Evolutionary conservation across 37 sponge, comb jelly and placozoan species (phyloP), one percentile per base, ranked within the genome.

Genomic region (Hormiphora californensis): DNA sequence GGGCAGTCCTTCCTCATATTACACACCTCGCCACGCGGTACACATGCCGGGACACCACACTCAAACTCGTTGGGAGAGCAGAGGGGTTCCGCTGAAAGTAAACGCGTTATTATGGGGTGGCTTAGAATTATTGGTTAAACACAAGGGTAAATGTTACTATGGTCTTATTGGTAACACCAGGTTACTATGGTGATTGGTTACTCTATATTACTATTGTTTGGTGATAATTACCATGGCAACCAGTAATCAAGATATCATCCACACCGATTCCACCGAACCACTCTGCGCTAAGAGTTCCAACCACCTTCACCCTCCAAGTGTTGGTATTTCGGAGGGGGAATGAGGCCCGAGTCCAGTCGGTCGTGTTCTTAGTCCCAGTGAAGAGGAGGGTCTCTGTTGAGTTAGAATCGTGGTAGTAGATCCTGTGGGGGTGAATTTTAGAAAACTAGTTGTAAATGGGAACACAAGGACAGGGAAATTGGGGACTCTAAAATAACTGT

Each of bases 261-360:
- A 73, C 81, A 8, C 81, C 81, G 27, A 73, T 73, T 43, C 81
- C 81, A 40, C 81, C 81, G 81, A 25, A 73, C 81, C 81, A 73
- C 81, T 73, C 35, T 0, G 8, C 81, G 9, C 46, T 43, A 5
- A 73, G 81, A 5, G 35, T 73, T 25, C 81, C 81, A 23, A 73
- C 81, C 43, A 73, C 23, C 46, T 73, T 73, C 35, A 40, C 44
- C 25, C 81, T 39, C 81, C 81, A 73, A 46, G 43, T 27, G 46
- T 73, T 73, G 81, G 19, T 33, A 17, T 73, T 73, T 7, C 17
- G 21, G 46, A 73, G 81, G 9, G 81, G 81, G 8, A 33, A 19
- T n/a, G 81, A 25, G 39, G n/a, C 9, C 22, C 38, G 40, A 22
- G 46, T 41, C 81, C 81, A 73, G 46, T 73, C 81, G 41, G 81